Evolutionary conservation across 2,113 vertebrate genomes (phyloP).

Genomic region (Microtus pennsylvanicus): DNA sequence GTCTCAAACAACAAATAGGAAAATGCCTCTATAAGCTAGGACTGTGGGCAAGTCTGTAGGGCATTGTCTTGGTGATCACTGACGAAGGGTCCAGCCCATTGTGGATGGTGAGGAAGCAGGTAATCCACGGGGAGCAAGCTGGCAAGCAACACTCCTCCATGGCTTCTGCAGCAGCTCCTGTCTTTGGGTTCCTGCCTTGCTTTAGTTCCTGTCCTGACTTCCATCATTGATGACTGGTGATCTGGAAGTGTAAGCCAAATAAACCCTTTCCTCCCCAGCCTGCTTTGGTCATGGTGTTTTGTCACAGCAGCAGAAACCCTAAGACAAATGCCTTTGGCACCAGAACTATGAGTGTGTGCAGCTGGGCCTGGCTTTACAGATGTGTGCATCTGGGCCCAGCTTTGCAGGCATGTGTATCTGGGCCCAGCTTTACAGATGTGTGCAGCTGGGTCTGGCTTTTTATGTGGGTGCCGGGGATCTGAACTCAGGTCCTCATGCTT

Average conservation of each 20-base stretch:
- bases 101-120: not conserved
- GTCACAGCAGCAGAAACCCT: not conserved
- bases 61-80: not conserved
- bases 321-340: not conserved
- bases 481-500: not conserved
- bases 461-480: not conserved
- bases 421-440: too few relatives aligned
- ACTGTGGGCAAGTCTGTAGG: too few relatives aligned
- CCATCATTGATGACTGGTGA: not conserved
- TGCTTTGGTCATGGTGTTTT: not conserved
- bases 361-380: too few relatives aligned
- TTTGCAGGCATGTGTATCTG: too few relatives aligned
- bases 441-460: too few relatives aligned
- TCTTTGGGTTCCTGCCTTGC: not conserved
- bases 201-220: not conserved
- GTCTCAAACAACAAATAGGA: too few relatives aligned
- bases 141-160: not conserved
- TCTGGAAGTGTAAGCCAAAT: not conserved
- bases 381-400: too few relatives aligned
- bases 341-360: not conserved
- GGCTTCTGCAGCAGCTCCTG: not conserved
- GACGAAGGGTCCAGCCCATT: not conserved
- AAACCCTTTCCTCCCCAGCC: not conserved
- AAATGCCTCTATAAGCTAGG: too few relatives aligned
- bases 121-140: not conserved